Conservation (phyloP, 2,888 invertebrate genomes). For the Andrena trimmerana region DNA sequence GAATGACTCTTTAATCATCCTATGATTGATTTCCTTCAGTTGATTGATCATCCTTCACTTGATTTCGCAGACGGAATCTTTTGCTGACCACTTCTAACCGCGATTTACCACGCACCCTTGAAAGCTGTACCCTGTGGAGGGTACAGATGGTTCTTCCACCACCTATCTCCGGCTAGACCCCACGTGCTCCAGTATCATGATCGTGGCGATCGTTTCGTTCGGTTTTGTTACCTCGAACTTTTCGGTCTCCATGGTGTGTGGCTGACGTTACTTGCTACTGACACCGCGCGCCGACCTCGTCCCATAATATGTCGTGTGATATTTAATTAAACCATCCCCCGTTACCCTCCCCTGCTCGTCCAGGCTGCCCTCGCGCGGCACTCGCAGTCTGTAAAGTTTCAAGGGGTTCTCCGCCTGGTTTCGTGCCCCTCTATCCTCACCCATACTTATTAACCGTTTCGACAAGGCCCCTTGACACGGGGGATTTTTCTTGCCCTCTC, state of each 20-base stretch:
- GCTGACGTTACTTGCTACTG: constrained; percentile 71
- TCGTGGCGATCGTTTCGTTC: constrained; percentile 21
- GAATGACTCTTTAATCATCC: too few relatives aligned
- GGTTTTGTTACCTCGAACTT: constrained; percentile 67
- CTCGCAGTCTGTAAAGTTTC: constrained; percentile 79
- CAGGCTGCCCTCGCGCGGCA: constrained; percentile 63
- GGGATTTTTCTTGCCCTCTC: constrained; percentile 60
- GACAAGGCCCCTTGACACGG: constrained; percentile 56
- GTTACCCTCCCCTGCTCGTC: constrained; percentile 52
- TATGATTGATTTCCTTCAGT: too few relatives aligned
- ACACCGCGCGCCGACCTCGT: constrained; percentile 60
- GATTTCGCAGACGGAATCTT: neutral
- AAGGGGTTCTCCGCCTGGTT: constrained; percentile 71
- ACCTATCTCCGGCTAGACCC: constrained; percentile 12
- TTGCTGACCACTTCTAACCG: neutral
- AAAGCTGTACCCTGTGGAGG: constrained; percentile 37
- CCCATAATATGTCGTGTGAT: constrained; percentile 80
- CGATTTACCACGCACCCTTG: neutral
- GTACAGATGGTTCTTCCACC: constrained; percentile 50
- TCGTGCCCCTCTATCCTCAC: constrained; percentile 51
- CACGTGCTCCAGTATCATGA: constrained; percentile 21
- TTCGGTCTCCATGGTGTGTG: constrained; percentile 60
- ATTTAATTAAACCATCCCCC: constrained; percentile 80
- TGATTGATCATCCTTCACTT: too few relatives aligned
- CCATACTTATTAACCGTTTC: constrained; percentile 78